phyloP scores from a whole-genome alignment of 2,113 vertebrate genomes.

The Cygnus atratus region DNA sequence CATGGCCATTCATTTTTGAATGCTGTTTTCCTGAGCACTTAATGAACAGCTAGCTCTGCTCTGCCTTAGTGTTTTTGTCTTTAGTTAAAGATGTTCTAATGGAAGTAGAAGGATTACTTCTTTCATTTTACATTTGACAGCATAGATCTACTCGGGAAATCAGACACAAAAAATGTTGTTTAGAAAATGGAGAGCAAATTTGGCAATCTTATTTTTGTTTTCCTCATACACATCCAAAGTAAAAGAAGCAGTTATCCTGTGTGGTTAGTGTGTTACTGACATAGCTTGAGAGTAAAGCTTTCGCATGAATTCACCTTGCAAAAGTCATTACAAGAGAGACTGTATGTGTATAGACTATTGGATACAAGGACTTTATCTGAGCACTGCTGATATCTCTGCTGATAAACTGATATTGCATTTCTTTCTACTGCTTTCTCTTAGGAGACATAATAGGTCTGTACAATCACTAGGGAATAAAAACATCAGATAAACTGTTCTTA shows the following conservation, averaged over 20 bases:
- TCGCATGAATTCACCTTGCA: constrained; percentile 49
- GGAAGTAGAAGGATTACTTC: neutral
- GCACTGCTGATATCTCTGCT: neutral
- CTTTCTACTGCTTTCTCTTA: constrained; percentile 30
- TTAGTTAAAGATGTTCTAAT: neutral
- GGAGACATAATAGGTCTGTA: constrained; percentile 15
- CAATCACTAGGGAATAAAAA: neutral
- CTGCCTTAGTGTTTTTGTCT: neutral
- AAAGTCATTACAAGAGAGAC: constrained; percentile 11
- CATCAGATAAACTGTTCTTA: constrained; percentile 33
- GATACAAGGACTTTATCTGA: constrained; percentile 36
- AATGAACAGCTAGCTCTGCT: neutral
- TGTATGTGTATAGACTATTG: neutral
- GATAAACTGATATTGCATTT: constrained; percentile 49
- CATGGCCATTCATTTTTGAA: neutral
- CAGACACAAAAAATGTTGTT: neutral
- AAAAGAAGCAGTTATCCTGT: neutral
- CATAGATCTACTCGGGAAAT: neutral
- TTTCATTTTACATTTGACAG: neutral
- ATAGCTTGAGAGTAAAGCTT: constrained; percentile 11
- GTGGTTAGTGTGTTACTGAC: neutral
- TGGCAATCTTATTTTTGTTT: neutral
- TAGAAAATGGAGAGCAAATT: neutral
- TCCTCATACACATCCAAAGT: neutral
- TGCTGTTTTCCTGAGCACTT: neutral